These are phyloP conservation scores for Aphidius gifuensis DNA, from an alignment of 1,140 invertebrate species.

Conservation along the genomic window DNA sequence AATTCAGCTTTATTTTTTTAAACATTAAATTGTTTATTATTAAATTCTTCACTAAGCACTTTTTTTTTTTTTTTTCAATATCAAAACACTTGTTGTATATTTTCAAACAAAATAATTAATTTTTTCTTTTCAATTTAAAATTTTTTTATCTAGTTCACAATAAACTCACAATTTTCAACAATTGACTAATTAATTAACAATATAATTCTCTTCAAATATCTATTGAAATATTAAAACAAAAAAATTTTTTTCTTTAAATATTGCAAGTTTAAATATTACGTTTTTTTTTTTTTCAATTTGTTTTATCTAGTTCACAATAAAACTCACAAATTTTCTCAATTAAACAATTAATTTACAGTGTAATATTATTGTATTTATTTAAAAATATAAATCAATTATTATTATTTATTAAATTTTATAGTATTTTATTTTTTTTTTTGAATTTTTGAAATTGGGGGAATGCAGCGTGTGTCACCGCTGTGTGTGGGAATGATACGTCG, in stretches of 20 bases:
- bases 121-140: too few relatives aligned
- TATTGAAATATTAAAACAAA: too few relatives aligned
- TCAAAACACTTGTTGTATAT: not conserved
- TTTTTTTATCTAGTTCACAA: slow-evolving; percentile 5
- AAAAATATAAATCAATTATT: slow-evolving; percentile 2
- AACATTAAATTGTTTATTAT: slow-evolving; percentile 4
- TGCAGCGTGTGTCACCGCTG: slow-evolving; percentile 21
- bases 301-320: too few relatives aligned
- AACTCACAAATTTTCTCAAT: too few relatives aligned
- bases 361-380: not conserved
- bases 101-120: not conserved
- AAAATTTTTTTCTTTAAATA: too few relatives aligned
- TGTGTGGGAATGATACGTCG: slow-evolving; percentile 26
- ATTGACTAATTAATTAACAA: not conserved
- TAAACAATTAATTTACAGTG: too few relatives aligned
- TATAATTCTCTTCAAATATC: too few relatives aligned
- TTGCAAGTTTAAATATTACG: too few relatives aligned
- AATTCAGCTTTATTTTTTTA: slow-evolving; percentile 3
- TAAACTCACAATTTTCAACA: not conserved
- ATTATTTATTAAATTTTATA: not conserved
- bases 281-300: too few relatives aligned
- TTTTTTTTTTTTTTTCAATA: not conserved
- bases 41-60: not conserved
- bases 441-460: slow-evolving; percentile 15
- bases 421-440: not conserved